Conservation (phyloP, 2,797 vertebrate species). For the Lutjanus campechanus region DNA sequence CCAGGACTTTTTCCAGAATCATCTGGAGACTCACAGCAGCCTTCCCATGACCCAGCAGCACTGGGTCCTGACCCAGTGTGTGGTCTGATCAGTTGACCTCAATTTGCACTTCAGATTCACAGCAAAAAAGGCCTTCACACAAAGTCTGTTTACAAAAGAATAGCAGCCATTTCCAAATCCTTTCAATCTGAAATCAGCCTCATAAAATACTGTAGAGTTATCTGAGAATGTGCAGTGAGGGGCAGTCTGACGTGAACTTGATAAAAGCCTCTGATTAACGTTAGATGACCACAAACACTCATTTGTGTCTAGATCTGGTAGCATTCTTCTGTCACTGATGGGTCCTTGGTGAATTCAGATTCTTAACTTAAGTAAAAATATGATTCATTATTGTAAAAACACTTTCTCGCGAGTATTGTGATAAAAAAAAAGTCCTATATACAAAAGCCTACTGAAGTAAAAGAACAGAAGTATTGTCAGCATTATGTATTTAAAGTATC, state of each 20-base stretch:
- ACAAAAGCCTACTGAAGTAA: too few species aligned
- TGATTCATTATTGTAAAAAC: background rate
- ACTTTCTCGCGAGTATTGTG: too few species aligned
- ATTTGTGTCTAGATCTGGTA: background rate
- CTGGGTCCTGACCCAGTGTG: slow-evolving; percentile 39
- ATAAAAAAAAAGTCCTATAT: too few species aligned
- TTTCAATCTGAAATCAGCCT: slow-evolving; percentile 1
- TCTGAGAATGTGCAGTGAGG: background rate
- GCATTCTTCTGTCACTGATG: background rate
- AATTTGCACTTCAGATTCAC: slow-evolving; percentile 65
- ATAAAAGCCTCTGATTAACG: background rate
- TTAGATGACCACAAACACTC: background rate
- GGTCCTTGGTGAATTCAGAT: background rate
- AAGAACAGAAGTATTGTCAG: too few species aligned
- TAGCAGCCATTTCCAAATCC: slow-evolving; percentile 22
- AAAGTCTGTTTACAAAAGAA: slow-evolving; percentile 16
- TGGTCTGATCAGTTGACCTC: slow-evolving; percentile 50
- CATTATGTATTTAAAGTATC: too few species aligned
- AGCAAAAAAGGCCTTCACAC: background rate
- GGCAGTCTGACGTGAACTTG: background rate
- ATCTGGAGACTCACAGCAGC: background rate
- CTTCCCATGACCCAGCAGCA: slow-evolving; percentile 55
- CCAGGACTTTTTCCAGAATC: slow-evolving; percentile 2
- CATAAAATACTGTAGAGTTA: slow-evolving; percentile 4
- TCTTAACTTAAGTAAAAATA: background rate